A percentile compares a stretch with the other conserved stretches of the same genome.
Evolutionary conservation across 2,888 invertebrate species (phyloP).

Genomic region (Rhamphomyia laevipes): DNA sequence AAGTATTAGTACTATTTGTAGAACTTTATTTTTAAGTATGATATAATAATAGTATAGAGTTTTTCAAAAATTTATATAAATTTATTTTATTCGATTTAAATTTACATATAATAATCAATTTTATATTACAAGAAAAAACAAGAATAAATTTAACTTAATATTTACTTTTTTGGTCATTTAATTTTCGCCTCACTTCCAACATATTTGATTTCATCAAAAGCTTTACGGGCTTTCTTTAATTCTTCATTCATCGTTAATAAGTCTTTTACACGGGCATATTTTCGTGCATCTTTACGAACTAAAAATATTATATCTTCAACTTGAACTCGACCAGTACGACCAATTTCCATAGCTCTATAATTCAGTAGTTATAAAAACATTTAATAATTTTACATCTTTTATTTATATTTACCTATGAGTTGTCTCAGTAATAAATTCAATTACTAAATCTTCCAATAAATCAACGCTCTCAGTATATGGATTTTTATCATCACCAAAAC

Average conservation of each 20-base stretch:
- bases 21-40: too few species aligned
- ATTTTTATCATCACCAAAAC: slow-evolving; percentile 98
- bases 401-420: slow-evolving; percentile 51
- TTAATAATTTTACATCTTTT: neutral
- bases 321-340: slow-evolving; percentile 89
- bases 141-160: neutral
- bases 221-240: slow-evolving; percentile 94
- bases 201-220: slow-evolving; percentile 98
- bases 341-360: slow-evolving; percentile 86
- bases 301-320: slow-evolving; percentile 96
- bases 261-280: slow-evolving; percentile 96
- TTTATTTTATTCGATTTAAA: too few species aligned
- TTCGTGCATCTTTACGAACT: slow-evolving; percentile 90
- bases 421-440: slow-evolving; percentile 95
- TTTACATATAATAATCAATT: too few species aligned
- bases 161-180: slow-evolving; percentile 24
- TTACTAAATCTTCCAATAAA: slow-evolving; percentile 90
- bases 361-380: neutral
- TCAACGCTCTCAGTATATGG: slow-evolving; percentile 99
- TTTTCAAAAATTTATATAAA: too few species aligned
- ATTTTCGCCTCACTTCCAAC: slow-evolving; percentile 46
- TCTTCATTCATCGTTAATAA: slow-evolving; percentile 98
- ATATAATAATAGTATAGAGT: too few species aligned
- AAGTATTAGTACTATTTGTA: too few species aligned
- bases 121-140: neutral